Conservation (phyloP, 35 echinoderm and acorn worm genomes). For the Ptychodera flava region DNA sequence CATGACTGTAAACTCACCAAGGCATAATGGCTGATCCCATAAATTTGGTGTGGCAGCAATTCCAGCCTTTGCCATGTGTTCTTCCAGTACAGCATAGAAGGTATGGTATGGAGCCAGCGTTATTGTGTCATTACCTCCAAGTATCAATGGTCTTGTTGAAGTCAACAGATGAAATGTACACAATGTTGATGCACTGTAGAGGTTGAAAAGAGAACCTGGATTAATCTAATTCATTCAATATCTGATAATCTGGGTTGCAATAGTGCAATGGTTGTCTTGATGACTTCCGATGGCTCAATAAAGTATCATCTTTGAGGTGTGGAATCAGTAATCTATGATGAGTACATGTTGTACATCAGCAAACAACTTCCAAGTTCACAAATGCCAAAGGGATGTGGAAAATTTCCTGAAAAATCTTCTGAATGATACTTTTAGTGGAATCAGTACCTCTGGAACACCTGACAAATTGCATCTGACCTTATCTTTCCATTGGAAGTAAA, state of each 20-base stretch:
- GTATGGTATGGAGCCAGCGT: slow-evolving; percentile 89
- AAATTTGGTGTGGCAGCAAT: slow-evolving; percentile 47
- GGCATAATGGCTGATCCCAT: slow-evolving; percentile 83
- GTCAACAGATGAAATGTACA: slow-evolving; percentile 90
- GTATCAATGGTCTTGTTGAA: slow-evolving; percentile 67
- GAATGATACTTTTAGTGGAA: no score
- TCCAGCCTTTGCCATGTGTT: slow-evolving; percentile 72
- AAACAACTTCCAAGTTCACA: neutral
- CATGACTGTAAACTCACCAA: slow-evolving; percentile 88
- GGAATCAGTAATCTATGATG: no score
- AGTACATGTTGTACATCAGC: no score
- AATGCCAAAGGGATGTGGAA: neutral
- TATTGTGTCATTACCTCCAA: slow-evolving; percentile 95
- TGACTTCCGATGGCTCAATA: no score
- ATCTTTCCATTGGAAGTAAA: no score
- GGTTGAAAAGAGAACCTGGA: no score
- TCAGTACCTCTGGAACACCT: no score
- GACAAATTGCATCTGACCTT: no score
- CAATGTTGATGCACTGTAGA: slow-evolving; percentile 71
- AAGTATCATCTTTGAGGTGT: no score
- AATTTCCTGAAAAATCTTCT: neutral
- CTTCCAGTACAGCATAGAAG: slow-evolving; percentile 66
- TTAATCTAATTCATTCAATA: no score
- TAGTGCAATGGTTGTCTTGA: no score
- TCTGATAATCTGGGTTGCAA: no score